These are phyloP conservation scores for Taenioides sp. DNA, from an alignment of 2,797 vertebrate genomes.

Conservation along the genomic window DNA sequence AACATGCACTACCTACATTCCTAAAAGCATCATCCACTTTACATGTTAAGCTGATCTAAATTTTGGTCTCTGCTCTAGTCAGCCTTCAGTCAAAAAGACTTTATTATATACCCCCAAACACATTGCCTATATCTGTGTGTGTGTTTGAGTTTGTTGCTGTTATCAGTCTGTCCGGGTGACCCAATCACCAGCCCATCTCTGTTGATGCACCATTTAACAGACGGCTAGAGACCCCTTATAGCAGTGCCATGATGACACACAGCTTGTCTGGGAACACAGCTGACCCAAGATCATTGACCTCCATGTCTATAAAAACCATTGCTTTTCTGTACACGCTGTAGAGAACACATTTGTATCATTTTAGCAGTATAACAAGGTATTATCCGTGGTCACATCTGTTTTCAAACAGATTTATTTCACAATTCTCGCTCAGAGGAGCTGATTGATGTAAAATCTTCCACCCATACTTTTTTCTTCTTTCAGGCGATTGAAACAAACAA, in stretches of 20 bases:
- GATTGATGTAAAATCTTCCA: conserved; percentile 39
- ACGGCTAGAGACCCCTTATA: conserved; percentile 41
- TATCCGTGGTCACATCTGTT: conserved; percentile 6
- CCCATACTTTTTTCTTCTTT: conserved; percentile 24
- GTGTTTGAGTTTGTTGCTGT: conserved; percentile 5
- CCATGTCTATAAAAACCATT: conserved; percentile 12
- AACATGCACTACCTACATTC: no score
- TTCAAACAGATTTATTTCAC: conserved; percentile 13
- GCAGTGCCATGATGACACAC: conserved; percentile 34
- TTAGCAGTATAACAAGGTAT: conserved; percentile 15
- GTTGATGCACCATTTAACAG: conserved; percentile 64
- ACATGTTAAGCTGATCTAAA: no score
- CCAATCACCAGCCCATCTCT: conserved; percentile 42
- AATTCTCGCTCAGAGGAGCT: conserved; percentile 32
- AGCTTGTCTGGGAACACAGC: conserved; percentile 31
- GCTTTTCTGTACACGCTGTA: conserved; percentile 26
- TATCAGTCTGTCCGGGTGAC: conserved; percentile 46
- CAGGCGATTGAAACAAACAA: conserved; percentile 34
- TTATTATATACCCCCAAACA: no score
- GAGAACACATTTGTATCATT: conserved; percentile 41
- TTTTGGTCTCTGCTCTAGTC: no score
- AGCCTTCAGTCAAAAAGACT: no score
- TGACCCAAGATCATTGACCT: conserved; percentile 40
- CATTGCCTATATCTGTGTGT: not conserved
- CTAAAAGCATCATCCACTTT: no score